A percentile compares a stretch with the other conserved stretches of the same genome.
Conservation (phyloP, 1,140 invertebrate genomes). For the Brachionus rubens region DNA sequence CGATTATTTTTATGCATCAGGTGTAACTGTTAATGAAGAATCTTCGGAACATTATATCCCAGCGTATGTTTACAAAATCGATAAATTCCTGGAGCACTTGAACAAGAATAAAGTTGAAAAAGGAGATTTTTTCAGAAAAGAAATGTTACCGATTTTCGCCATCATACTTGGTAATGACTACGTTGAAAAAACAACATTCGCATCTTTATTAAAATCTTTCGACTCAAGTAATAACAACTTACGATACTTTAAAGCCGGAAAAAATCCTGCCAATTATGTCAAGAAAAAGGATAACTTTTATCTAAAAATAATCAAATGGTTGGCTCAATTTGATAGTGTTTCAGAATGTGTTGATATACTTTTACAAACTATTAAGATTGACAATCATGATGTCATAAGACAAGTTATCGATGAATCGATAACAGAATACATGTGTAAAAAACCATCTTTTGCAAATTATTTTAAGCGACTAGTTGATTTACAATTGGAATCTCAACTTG, state of each 20-base stretch:
- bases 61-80: background rate
- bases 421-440: conserved; percentile 1
- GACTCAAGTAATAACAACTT: conserved; percentile 42
- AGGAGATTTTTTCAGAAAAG: background rate
- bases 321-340: conserved; percentile 6
- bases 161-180: conserved; percentile 36
- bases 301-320: conserved; percentile 4
- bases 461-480: background rate
- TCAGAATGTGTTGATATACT: conserved; percentile 6
- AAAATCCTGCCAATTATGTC: background rate
- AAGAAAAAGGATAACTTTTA: conserved; percentile 23
- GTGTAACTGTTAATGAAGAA: conserved; percentile 41
- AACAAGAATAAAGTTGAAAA: background rate
- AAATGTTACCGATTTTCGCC: conserved; percentile 21
- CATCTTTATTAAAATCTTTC: background rate
- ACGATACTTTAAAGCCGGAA: background rate
- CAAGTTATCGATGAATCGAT: background rate
- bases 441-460: conserved; percentile 1
- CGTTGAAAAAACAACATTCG: background rate
- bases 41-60: background rate
- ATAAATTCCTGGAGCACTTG: background rate
- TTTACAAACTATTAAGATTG: background rate
- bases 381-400: background rate
- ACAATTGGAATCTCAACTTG: background rate
- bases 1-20: conserved; percentile 64